Percentiles rank a stretch among this genome's conserved stretches.
These are phyloP conservation scores for Zoanthus gigantus DNA, from an alignment of 92 coral and sea anemone species.

Conservation along the genomic window DNA sequence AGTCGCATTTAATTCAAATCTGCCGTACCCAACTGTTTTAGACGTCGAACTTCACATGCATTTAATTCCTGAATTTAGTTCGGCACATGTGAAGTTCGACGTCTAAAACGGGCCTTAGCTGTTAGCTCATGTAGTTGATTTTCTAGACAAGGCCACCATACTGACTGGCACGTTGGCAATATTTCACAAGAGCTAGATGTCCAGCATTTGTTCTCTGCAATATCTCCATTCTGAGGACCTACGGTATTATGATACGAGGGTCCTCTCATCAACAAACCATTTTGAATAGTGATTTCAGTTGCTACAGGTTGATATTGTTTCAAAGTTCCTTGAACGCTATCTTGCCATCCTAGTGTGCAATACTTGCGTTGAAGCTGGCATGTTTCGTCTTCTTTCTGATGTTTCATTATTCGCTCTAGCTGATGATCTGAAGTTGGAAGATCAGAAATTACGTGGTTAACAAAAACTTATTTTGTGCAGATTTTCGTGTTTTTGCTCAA, in stretches of 20 bases:
- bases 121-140: constrained; percentile 29
- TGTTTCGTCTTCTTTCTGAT: constrained; percentile 33
- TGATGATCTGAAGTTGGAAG: constrained; percentile 44
- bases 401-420: constrained; percentile 4
- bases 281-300: constrained; percentile 20
- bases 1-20: too few relatives aligned
- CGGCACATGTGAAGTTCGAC: too few relatives aligned
- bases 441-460: constrained; percentile 26
- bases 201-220: constrained; percentile 34
- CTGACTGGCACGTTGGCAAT: constrained; percentile 30
- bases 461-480: constrained; percentile 46
- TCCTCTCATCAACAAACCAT: constrained; percentile 28
- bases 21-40: too few relatives aligned
- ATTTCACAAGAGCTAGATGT: constrained; percentile 17
- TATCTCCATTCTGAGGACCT: constrained; percentile 28
- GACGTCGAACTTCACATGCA: too few relatives aligned
- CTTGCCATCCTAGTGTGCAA: constrained; percentile 51
- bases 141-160: constrained; percentile 54
- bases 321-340: constrained; percentile 30
- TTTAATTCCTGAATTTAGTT: too few relatives aligned
- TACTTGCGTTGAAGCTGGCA: constrained; percentile 37
- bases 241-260: background rate
- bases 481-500: background rate
- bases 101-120: background rate
- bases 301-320: constrained; percentile 44